Evolutionary conservation across 2,888 invertebrate species (phyloP), one percentile per base, ranked within the genome.

Genomic region (Epicampocera succincta): DNA sequence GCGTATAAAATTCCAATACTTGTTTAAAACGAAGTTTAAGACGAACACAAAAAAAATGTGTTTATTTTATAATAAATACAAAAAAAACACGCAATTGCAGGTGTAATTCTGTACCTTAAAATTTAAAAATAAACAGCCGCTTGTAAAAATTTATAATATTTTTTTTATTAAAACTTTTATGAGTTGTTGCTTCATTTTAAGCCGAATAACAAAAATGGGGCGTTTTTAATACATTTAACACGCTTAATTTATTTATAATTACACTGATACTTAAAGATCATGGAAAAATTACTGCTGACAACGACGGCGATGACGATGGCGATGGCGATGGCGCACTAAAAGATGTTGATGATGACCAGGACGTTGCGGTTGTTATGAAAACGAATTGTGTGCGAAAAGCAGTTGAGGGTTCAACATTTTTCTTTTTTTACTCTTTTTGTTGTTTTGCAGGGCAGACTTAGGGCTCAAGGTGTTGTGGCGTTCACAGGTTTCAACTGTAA

Each of bases 201-300:
- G 25, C 63, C 8, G 3, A 33, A 69, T 69, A 77, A 63, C n/a
- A 61, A 54, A 71, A 54, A 65, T 29, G 21, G 78, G 82, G 78
- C 74, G 81, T 82, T 71, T 72, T 78, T 74, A 65, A 74, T 82
- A 78, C 60, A 73, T 82, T 82, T 82, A 78, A 78, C 82, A 82
- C 78, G 82, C 82, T 82, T 82, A 82, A 82, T 82, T 78, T 82
- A 82, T 82, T 82, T 82, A 82, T 82, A 82, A 82, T 82, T 82
- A 74, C 82, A 65, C 68, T 78, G 74, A 58, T 74, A 78, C 50
- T 78, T 60, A 78, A 74, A 60, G 78, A 74, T 73, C 65, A 56
- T 33, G 66, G 60, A 65, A 25, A 44, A 17, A n/a, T 38, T 15
- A 66, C 65, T 48, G 8, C 8, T 42, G 75, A 17, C 61, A 52